Percentiles rank a stretch among this genome's conserved stretches.
phyloP scores from a whole-genome alignment of 2,888 invertebrate genomes.

The Keiferia lycopersicella region DNA sequence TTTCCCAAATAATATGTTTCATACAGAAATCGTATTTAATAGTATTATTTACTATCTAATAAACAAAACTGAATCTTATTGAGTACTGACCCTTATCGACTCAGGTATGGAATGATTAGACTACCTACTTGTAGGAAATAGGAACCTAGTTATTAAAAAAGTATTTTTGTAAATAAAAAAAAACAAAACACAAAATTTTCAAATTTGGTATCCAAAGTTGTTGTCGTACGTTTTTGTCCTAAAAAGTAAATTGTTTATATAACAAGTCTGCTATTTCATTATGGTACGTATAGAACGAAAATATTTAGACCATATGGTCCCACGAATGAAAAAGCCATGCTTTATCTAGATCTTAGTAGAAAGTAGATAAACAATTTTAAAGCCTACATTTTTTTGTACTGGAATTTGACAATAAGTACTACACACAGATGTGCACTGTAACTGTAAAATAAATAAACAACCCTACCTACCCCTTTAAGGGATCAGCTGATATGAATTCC shows the following conservation, averaged over 20 bases:
- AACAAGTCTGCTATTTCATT: no score
- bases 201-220: no score
- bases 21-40: background rate
- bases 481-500: no score
- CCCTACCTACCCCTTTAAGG: no score
- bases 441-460: background rate
- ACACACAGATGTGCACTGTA: background rate
- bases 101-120: constrained; percentile 8
- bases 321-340: background rate
- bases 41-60: background rate
- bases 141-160: background rate
- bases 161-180: no score
- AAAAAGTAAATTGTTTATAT: no score
- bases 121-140: background rate
- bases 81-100: background rate
- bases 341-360: background rate
- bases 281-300: no score
- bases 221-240: no score
- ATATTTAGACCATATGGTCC: background rate
- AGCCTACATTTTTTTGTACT: constrained; percentile 3
- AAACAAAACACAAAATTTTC: no score
- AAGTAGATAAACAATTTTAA: background rate
- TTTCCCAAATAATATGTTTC: background rate
- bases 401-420: background rate
- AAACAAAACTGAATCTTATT: background rate